Evolutionary conservation across 2,888 invertebrate species (phyloP).

Genomic region (Acanthopleura granulata): DNA sequence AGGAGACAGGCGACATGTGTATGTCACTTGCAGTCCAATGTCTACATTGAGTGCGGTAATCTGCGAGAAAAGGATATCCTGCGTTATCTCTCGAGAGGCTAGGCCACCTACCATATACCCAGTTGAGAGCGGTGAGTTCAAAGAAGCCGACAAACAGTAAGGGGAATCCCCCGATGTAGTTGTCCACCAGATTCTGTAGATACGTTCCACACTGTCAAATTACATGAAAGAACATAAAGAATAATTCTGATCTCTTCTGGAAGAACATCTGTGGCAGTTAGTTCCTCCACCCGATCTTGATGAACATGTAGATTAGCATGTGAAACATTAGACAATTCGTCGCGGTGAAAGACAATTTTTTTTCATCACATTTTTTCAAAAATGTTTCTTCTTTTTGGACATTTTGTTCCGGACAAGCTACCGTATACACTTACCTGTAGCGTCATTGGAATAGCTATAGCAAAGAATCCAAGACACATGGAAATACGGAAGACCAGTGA

Average conservation of each 20-base stretch:
- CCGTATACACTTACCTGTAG: slow-evolving; percentile 34
- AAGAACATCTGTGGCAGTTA: background rate
- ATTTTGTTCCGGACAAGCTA: background rate
- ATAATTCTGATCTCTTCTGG: background rate
- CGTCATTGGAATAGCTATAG: slow-evolving; percentile 49
- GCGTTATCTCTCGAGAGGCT: no score
- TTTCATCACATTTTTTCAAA: no score
- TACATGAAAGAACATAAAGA: slow-evolving; percentile 63
- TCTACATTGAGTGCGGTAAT: no score
- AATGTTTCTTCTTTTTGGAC: background rate
- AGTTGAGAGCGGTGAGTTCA: slow-evolving; percentile 49
- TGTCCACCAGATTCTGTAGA: slow-evolving; percentile 60
- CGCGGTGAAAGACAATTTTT: no score
- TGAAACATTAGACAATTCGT: no score
- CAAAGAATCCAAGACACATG: slow-evolving; percentile 35
- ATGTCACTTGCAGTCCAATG: no score
- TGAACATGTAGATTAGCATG: no score
- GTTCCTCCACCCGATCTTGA: no score
- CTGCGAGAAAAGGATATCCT: no score
- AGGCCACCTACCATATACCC: slow-evolving; percentile 56
- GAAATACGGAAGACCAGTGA: slow-evolving; percentile 39
- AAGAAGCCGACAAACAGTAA: slow-evolving; percentile 60
- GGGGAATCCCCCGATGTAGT: slow-evolving; percentile 58
- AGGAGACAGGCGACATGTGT: no score
- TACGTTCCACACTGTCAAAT: slow-evolving; percentile 71